Evolutionary conservation across 2,888 invertebrate genomes (phyloP).

Genomic region (Drosophila cracens): DNA sequence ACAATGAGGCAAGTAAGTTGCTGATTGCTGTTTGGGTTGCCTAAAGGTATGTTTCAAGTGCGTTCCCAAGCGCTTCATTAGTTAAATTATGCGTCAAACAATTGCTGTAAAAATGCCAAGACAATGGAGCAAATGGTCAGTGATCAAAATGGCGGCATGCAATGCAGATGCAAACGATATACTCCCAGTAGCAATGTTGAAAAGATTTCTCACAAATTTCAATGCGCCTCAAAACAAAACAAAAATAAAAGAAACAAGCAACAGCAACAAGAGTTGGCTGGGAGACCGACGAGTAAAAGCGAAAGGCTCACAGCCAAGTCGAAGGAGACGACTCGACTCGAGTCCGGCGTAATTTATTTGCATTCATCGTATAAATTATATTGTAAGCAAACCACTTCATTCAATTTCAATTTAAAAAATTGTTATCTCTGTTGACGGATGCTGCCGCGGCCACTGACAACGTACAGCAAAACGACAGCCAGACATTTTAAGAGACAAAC

Average conservation of each 20-base stretch:
- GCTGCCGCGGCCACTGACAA: constrained; percentile 82
- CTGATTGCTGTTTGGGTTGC: constrained; percentile 15
- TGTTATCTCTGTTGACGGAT: constrained; percentile 83
- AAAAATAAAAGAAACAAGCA: constrained; percentile 33
- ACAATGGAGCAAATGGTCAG: constrained; percentile 58
- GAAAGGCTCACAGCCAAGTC: constrained; percentile 52
- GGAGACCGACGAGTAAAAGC: constrained; percentile 62
- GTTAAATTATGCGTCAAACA: constrained; percentile 77
- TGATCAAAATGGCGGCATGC: constrained; percentile 74
- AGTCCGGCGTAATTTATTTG: constrained; percentile 82
- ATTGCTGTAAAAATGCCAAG: constrained; percentile 66
- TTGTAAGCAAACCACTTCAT: constrained; percentile 85
- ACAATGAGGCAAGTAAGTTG: constrained; percentile 33
- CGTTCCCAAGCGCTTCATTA: constrained; percentile 67
- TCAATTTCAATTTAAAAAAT: constrained; percentile 85
- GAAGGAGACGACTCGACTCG: constrained; percentile 42
- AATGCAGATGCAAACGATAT: constrained; percentile 78
- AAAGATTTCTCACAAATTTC: constrained; percentile 81
- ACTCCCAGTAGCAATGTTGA: constrained; percentile 48
- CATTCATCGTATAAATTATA: constrained; percentile 84
- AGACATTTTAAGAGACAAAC: constrained; percentile 67
- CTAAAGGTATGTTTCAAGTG: constrained; percentile 26
- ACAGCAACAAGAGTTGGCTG: constrained; percentile 49
- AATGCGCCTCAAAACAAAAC: constrained; percentile 52
- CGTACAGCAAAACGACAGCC: constrained; percentile 74